Evolutionary conservation across 2,113 vertebrate species (phyloP), one percentile per base, ranked within the genome.

Genomic region (Pituophis catenifer): DNA sequence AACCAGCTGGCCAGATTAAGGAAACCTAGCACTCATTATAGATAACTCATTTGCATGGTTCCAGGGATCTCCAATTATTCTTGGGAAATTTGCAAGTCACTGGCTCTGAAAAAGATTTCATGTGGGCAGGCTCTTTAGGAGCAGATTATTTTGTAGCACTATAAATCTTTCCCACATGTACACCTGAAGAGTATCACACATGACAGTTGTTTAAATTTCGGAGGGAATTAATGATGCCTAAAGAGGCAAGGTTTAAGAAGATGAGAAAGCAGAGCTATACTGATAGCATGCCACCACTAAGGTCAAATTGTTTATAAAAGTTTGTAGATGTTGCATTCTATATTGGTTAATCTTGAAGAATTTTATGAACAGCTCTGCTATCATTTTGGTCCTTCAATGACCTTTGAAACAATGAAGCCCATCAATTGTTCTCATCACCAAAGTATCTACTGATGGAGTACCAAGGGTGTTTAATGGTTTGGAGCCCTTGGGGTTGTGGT

Each of bases 131-230:
- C 95, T n/a, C 96, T 98, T 98, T 98, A 98, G 97, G 97, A 98
- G 97, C 97, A 97, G 97, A 95, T 96, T 94, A 93, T 97, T 96
- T 98, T 98, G 97, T 98, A 98, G 98, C 95, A 92, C 91, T 97
- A 97, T 98, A 98, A 81, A 98, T 98, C 97, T 98, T 98, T 98
- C 97, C 98, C 97, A 98, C 97, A 98, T 98, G 97, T 97, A 97
- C 97, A 98, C 98, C 98, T 98, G 98, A 98, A 96, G 96, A 97
- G 96, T 97, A 95, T 98, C 97, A 98, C 97, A 97, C 97, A 95
- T 98, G 98, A 98, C 98, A 98, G 97, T 97, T 98, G 98, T 98
- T 98, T 98, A 98, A 98, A 97, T 97, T 97, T 98, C 95, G 95
- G 97, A 93, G 96, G 93, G 97, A 98, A 98, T 97, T 98, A 98